These are phyloP conservation scores for Meloidogyne exigua DNA, from an alignment of 1,140 invertebrate genomes.

Conservation along the genomic window DNA sequence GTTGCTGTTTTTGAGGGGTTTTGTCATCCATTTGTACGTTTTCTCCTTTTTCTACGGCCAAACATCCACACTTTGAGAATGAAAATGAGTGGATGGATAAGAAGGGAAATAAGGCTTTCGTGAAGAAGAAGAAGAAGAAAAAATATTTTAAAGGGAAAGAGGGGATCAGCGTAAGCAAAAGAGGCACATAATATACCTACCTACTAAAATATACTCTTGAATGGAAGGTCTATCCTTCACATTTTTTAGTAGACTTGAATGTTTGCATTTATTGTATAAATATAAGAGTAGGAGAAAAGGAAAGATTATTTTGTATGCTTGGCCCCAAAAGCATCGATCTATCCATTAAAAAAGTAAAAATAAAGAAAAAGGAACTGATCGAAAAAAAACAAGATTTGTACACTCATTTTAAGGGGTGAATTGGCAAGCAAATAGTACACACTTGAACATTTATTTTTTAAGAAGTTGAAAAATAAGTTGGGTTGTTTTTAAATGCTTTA, in stretches of 20 bases:
- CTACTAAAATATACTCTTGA: not conserved
- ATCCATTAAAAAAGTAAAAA: not conserved
- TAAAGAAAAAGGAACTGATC: not conserved
- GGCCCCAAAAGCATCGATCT: not conserved
- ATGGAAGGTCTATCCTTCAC: too few relatives aligned
- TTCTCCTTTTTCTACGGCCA: not conserved
- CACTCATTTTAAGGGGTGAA: not conserved
- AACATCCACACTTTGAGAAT: not conserved
- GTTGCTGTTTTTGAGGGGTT: not conserved
- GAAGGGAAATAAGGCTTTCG: not conserved
- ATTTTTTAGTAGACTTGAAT: too few relatives aligned
- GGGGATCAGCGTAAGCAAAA: slow-evolving; percentile 5
- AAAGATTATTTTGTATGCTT: slow-evolving; percentile 17
- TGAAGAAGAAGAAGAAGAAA: not conserved
- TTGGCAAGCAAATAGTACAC: not conserved
- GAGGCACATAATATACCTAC: too few relatives aligned
- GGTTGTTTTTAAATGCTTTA: not conserved
- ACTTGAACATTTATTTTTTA: not conserved
- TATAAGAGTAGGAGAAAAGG: slow-evolving; percentile 6
- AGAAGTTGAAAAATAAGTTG: slow-evolving; percentile 1
- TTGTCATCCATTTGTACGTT: slow-evolving; percentile 4
- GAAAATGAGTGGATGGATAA: slow-evolving; percentile 3
- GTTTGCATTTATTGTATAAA: not conserved
- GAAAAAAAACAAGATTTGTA: not conserved
- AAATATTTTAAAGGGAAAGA: not conserved